phyloP scores from a whole-genome alignment of 2,113 vertebrate genomes.

The cattle (Bos taurus) region ARS-UCD2.0 NC_037330.1:7687501-7688000 shows the following conservation, averaged over 20 bases:
- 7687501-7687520: neutral
- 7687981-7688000: neutral
- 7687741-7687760: neutral
- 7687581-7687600: neutral
- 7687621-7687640: neutral
- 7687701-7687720: neutral
- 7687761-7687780: neutral
- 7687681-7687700: neutral
- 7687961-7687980: neutral
- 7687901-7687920: neutral
- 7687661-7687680: neutral
- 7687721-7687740: neutral
- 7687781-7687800: neutral
- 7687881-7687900: neutral
- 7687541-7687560: neutral
- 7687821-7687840: neutral
- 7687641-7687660: neutral
- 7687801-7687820: neutral
- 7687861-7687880: neutral
- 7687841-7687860: neutral
- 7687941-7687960: neutral
- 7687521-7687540: neutral
- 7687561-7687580: neutral
- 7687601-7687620: neutral
- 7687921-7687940: neutral